A percentile compares a stretch with the other conserved stretches of the same genome.
Conservation (phyloP, 1,140 invertebrate genomes). For the Drosophila triauraria region DNA sequence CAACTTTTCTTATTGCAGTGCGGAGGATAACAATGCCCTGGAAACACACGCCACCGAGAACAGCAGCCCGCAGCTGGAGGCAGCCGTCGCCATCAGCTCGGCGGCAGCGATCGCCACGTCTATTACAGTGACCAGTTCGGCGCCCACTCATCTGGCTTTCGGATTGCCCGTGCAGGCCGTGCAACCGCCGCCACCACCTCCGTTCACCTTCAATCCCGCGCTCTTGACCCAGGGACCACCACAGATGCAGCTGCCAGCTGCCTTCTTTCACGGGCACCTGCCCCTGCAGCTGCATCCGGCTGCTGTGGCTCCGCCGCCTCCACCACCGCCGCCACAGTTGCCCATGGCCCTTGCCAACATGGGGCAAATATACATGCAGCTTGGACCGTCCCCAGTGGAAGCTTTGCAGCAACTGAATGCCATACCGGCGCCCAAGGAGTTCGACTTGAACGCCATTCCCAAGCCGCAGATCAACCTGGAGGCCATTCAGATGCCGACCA, state of each 20-base stretch:
- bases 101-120: constrained; percentile 46
- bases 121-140: constrained; percentile 47
- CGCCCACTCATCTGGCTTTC: constrained; percentile 75
- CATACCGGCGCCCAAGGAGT: constrained; percentile 80
- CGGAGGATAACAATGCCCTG: constrained; percentile 38
- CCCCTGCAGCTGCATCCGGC: constrained; percentile 63
- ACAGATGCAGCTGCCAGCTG: constrained; percentile 63
- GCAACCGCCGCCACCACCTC: constrained; percentile 79
- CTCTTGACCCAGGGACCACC: constrained; percentile 73
- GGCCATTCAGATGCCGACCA: constrained; percentile 80
- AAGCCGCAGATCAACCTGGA: constrained; percentile 79
- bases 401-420: constrained; percentile 79
- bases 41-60: constrained; percentile 51
- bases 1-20: constrained; percentile 15
- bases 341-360: constrained; percentile 68
- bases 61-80: constrained; percentile 36
- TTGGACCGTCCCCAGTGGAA: constrained; percentile 62
- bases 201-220: constrained; percentile 84
- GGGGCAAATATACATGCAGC: constrained; percentile 76
- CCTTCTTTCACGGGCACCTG: constrained; percentile 67
- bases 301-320: constrained; percentile 79
- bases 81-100: constrained; percentile 47
- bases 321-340: constrained; percentile 75
- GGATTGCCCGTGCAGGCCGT: constrained; percentile 78
- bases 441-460: constrained; percentile 82